Base-by-base conservation (phyloP, 2,888 invertebrate genomes). In the Conchocele bisecta region DNA sequence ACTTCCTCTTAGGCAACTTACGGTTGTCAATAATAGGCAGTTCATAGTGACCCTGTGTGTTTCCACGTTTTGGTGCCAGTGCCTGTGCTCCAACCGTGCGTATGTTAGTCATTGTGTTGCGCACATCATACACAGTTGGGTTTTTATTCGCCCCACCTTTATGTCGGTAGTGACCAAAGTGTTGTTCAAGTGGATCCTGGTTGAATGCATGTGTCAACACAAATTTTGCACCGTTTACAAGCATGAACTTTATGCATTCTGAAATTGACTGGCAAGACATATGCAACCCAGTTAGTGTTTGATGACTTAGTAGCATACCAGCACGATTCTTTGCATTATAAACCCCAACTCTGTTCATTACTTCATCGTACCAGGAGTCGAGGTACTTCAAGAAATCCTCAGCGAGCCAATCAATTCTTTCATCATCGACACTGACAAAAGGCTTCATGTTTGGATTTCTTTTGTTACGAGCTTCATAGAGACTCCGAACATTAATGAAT, bases 141-240 rank as follows among this genome's bases (percentile, higher is more conserved):
- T 73, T 76, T 0, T 31, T 54, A 13, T 58, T 64, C 28, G 28
- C 29, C 1, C 70, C 70, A 4, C 35, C 22, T 5, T 39, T 56
- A 2, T 44, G 20, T 13, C 72, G 7, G 9, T 57, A 53, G 13
- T 57, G 61, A 7, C 71, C 68, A 53, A 77, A 77, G 20, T 71
- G 66, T 37, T 71, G 70, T 31, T 74, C 71, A 1, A 71, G 17
- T 3, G 74, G 54, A 17, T 74, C 77, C 29, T 71, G 65, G 20
- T 70, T 70, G 31, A 77, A 74, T 3, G 37, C 31, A 15, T 74
- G 39, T 6, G 73, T 75, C n/a, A 73, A 33, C 1, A 75, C 46
- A 51, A 66, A 75, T 5, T 26, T 15, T 41, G 60, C 44, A 7
- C 75, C 75, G 7, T 28, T 22, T 1, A 33, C 13, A 6, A 68